Percentiles rank a stretch among this genome's conserved stretches.
phyloP scores from a whole-genome alignment of 2,113 vertebrate species.

The Chauna torquata region DNA sequence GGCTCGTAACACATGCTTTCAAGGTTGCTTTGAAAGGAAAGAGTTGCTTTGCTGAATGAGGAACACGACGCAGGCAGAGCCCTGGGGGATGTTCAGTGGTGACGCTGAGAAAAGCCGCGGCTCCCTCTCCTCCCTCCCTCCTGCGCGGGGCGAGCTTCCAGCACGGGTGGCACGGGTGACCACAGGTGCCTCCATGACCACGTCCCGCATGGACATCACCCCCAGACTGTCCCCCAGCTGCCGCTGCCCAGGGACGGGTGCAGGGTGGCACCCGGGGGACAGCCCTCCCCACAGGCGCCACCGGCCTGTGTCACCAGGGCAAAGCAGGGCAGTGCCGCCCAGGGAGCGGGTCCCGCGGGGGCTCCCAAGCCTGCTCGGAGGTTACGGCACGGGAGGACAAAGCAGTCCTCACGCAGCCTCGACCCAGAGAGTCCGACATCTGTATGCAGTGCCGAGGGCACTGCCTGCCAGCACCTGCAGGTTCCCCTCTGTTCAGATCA shows the following conservation, averaged over 20 bases:
- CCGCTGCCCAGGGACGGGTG: background rate
- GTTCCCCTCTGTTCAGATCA: background rate
- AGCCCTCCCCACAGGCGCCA: background rate
- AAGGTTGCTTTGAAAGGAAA: background rate
- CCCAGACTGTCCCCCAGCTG: background rate
- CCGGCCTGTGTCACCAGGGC: rapidly evolving
- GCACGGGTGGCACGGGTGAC: background rate
- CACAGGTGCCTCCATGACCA: background rate
- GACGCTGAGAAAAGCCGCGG: background rate
- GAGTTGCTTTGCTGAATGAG: background rate
- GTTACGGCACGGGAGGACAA: background rate
- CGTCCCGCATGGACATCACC: background rate
- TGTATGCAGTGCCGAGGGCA: background rate
- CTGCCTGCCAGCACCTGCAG: background rate
- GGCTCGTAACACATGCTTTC: background rate
- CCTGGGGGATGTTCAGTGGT: background rate
- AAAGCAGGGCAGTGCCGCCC: background rate
- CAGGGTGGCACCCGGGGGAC: background rate
- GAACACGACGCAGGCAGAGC: background rate
- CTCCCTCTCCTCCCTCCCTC: background rate
- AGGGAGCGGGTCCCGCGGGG: background rate
- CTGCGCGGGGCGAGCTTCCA: rapidly evolving
- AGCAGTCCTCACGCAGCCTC: background rate
- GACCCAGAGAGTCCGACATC: background rate
- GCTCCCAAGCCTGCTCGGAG: background rate